Evolutionary conservation across 2,888 invertebrate species (phyloP).

Genomic region (Agriopis marginaria): DNA sequence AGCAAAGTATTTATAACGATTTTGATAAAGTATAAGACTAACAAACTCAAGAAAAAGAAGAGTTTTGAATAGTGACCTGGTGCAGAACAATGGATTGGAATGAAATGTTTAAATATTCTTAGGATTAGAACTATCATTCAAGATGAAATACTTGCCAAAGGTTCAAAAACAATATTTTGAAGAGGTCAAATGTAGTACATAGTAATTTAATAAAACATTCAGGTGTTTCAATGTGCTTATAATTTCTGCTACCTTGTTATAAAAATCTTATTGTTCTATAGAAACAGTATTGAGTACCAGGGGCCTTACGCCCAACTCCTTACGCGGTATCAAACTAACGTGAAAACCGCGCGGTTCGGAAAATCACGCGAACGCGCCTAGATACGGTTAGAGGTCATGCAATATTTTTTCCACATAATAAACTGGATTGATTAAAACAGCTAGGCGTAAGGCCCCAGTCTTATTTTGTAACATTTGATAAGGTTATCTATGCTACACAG

Average conservation of each 20-base stretch:
- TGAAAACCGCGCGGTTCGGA: too few species aligned
- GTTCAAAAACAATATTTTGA: not conserved
- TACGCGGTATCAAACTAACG: too few species aligned
- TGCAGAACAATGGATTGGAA: not conserved
- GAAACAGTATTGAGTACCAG: not conserved
- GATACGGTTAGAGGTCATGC: too few species aligned
- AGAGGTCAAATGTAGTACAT: not conserved
- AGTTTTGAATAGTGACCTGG: not conserved
- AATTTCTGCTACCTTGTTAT: not conserved
- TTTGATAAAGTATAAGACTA: slow-evolving; percentile 27
- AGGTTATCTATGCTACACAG: too few species aligned
- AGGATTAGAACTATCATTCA: not conserved
- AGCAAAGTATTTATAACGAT: slow-evolving; percentile 13
- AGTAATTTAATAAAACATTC: not conserved
- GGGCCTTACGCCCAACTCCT: too few species aligned
- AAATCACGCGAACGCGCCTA: too few species aligned
- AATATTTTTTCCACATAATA: too few species aligned
- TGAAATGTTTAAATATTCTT: not conserved
- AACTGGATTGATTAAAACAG: too few species aligned
- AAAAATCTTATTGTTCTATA: too few species aligned
- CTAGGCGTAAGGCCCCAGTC: too few species aligned
- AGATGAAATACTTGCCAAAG: not conserved
- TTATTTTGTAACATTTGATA: too few species aligned
- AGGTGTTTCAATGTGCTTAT: not conserved
- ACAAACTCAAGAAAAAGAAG: slow-evolving; percentile 22